Conservation (phyloP, 2,113 vertebrate genomes). For the Gymnorhina tibicen region DNA sequence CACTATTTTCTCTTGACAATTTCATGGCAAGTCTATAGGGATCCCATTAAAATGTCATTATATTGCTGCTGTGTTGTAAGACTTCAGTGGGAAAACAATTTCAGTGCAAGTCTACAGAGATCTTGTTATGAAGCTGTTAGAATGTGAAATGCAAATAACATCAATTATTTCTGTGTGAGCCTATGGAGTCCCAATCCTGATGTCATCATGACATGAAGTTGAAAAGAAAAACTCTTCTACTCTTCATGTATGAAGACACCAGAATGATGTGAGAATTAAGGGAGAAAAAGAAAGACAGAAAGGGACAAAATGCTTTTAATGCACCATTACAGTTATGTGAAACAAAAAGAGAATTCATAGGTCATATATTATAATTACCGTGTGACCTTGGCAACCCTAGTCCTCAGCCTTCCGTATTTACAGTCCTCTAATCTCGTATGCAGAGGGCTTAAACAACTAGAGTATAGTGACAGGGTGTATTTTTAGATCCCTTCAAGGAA, state of each 20-base stretch:
- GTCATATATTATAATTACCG: not conserved
- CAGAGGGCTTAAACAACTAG: not conserved
- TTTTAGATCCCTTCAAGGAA: not conserved
- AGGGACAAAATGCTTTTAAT: not conserved
- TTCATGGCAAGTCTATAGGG: constrained; percentile 47
- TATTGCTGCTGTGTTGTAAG: constrained; percentile 47
- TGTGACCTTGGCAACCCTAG: not conserved
- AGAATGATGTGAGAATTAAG: not conserved
- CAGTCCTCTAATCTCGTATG: not conserved
- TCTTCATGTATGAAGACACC: not conserved
- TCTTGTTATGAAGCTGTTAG: constrained; percentile 59
- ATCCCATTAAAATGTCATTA: constrained; percentile 67
- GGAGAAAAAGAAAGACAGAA: not conserved
- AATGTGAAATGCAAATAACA: constrained; percentile 56
- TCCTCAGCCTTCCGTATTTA: not conserved
- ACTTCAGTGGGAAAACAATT: constrained; percentile 59
- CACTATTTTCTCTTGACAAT: constrained; percentile 64
- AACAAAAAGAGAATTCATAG: not conserved
- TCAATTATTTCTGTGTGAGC: constrained; percentile 50
- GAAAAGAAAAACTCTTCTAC: constrained; percentile 10
- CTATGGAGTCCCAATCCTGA: not conserved
- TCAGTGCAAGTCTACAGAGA: constrained; percentile 51
- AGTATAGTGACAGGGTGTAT: not conserved
- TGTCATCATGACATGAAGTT: constrained; percentile 38
- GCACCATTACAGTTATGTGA: not conserved